Conservation (phyloP, 2,888 invertebrate genomes). For the Argyresthia albistria region DNA sequence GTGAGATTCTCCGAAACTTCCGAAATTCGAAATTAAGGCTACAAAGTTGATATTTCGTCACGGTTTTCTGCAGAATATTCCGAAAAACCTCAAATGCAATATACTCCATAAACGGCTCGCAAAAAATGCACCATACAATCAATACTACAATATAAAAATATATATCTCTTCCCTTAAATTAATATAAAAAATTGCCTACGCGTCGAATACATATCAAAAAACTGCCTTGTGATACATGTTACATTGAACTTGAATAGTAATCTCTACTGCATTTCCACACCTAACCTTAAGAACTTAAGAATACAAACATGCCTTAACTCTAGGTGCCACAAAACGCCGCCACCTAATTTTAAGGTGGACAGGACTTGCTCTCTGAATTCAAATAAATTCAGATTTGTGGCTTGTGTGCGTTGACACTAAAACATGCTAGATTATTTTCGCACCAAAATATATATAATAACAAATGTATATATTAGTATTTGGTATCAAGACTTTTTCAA, state of each 20-base stretch:
- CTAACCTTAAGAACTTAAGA: neutral
- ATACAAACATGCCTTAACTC: conserved; percentile 14
- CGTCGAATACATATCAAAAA: neutral
- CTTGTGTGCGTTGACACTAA: no score
- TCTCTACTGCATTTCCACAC: no score
- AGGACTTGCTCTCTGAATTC: no score
- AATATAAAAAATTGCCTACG: conserved; percentile 6
- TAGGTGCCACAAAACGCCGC: no score
- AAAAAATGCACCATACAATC: conserved; percentile 25
- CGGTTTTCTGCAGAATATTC: no score
- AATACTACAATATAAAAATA: conserved; percentile 46
- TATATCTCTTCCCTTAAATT: conserved; percentile 12
- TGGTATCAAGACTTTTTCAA: conserved; percentile 37
- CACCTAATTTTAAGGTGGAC: no score
- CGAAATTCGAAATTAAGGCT: no score
- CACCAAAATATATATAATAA: conserved; percentile 21
- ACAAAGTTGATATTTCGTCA: no score
- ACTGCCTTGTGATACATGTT: neutral
- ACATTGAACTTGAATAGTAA: neutral
- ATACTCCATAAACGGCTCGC: neutral
- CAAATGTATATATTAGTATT: conserved; percentile 53
- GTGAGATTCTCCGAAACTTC: no score
- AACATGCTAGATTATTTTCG: conserved; percentile 20
- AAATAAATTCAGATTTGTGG: no score
- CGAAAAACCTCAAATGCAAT: no score